Conservation (phyloP, 2,888 invertebrate species). For the Amblyteles armatorius region DNA sequence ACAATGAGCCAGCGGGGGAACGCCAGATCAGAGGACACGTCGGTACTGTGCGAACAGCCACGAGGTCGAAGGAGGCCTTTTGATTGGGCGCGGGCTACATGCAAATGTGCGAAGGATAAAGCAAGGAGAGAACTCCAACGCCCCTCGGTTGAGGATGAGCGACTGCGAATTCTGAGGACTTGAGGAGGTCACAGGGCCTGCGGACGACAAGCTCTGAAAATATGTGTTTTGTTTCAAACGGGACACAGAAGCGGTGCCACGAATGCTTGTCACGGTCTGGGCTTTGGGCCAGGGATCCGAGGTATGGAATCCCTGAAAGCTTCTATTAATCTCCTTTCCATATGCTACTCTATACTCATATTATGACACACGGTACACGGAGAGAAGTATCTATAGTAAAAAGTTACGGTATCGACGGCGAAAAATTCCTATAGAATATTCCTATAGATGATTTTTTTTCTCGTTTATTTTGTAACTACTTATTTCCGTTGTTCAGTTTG, state of each 20-base stretch:
- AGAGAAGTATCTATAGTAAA: background rate
- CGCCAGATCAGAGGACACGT: constrained; percentile 22
- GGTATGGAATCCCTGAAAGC: constrained; percentile 42
- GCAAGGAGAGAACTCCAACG: background rate
- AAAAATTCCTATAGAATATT: too few relatives aligned
- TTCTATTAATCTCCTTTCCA: constrained; percentile 37
- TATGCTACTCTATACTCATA: background rate
- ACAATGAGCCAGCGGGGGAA: constrained; percentile 18
- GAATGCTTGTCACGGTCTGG: constrained; percentile 40
- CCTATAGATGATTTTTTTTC: background rate
- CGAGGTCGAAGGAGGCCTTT: constrained; percentile 30
- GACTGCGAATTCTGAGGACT: constrained; percentile 24
- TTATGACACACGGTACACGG: background rate
- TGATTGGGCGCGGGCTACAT: constrained; percentile 27
- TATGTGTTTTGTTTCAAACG: constrained; percentile 33
- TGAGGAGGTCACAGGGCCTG: background rate
- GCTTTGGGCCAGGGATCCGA: constrained; percentile 14
- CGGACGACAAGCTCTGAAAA: constrained; percentile 36
- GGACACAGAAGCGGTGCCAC: constrained; percentile 20
- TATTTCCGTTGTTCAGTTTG: background rate
- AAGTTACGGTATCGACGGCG: background rate
- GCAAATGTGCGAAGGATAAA: background rate
- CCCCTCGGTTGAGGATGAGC: background rate
- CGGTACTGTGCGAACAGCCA: constrained; percentile 38
- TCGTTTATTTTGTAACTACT: too few relatives aligned